A percentile compares a stretch with the other conserved stretches of the same genome.
Conservation (phyloP, 1,140 invertebrate genomes). For the Heliconius congener region DNA sequence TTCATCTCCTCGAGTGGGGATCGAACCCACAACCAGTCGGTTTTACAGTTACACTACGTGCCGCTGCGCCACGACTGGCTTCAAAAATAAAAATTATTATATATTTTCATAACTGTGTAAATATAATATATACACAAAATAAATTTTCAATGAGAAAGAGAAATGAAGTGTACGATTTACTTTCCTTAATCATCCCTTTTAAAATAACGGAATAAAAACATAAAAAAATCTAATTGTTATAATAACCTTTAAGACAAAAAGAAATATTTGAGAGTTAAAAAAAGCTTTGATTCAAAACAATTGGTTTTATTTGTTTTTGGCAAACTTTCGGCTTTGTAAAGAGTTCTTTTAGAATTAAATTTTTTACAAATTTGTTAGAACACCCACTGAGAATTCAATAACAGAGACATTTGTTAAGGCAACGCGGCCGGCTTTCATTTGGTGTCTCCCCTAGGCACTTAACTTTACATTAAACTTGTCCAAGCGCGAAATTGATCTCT, state of each 20-base stretch:
- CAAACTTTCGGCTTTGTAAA: slow-evolving; percentile 24
- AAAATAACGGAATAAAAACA: not conserved
- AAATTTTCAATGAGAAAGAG: not conserved
- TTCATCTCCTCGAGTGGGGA: no score
- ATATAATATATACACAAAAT: not conserved
- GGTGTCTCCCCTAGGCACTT: slow-evolving; percentile 73
- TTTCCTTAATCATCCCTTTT: not conserved
- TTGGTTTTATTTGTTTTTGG: slow-evolving; percentile 23
- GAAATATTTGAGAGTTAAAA: not conserved
- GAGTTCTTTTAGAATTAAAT: slow-evolving; percentile 27
- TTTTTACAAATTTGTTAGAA: slow-evolving; percentile 49
- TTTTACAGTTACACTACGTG: no score
- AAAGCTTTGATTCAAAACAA: slow-evolving; percentile 10
- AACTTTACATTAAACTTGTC: slow-evolving; percentile 79
- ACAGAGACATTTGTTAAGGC: slow-evolving; percentile 73
- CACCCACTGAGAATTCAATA: slow-evolving; percentile 67
- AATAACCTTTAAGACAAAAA: not conserved
- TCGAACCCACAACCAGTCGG: no score
- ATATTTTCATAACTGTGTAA: not conserved
- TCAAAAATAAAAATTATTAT: no score
- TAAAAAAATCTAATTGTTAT: not conserved
- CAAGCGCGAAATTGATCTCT: slow-evolving; percentile 80
- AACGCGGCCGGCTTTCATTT: slow-evolving; percentile 70
- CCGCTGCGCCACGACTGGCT: no score
- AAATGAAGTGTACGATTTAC: not conserved